phyloP scores from a whole-genome alignment of 2,888 invertebrate genomes.

The Watsonalla binaria region DNA sequence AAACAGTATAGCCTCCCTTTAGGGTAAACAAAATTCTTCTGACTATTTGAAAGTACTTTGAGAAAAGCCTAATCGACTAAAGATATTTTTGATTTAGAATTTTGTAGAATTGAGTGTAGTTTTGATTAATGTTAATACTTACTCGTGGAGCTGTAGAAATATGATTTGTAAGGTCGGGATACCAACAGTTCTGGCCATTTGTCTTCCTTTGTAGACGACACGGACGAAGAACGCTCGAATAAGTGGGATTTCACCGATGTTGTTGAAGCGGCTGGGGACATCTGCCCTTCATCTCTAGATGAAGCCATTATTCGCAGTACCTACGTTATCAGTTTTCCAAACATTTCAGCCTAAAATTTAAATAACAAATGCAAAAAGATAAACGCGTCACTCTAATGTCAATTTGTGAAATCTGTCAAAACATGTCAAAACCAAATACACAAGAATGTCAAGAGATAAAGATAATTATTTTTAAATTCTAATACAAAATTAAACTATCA shows the following conservation, averaged over 20 bases:
- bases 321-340: constrained; percentile 18
- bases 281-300: constrained; percentile 46
- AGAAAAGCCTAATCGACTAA: no score
- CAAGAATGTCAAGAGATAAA: no score
- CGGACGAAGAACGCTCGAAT: constrained; percentile 61
- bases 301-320: constrained; percentile 48
- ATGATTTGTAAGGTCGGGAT: constrained; percentile 65
- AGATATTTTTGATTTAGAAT: no score
- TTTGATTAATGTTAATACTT: constrained; percentile 33
- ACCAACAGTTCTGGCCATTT: constrained; percentile 74
- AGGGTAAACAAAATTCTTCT: no score
- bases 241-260: constrained; percentile 50
- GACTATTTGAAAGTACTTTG: no score
- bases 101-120: background rate
- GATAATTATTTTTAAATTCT: no score
- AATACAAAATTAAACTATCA: no score
- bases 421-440: no score
- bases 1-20: no score
- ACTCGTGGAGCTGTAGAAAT: constrained; percentile 64
- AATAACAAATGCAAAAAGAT: constrained; percentile 15
- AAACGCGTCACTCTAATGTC: constrained; percentile 20
- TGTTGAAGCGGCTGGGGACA: constrained; percentile 57
- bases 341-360: constrained; percentile 32
- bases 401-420: constrained; percentile 5
- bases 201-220: constrained; percentile 59